phyloP scores from a whole-genome alignment of 2,797 vertebrate species.

The Tenualosa ilisha region DNA sequence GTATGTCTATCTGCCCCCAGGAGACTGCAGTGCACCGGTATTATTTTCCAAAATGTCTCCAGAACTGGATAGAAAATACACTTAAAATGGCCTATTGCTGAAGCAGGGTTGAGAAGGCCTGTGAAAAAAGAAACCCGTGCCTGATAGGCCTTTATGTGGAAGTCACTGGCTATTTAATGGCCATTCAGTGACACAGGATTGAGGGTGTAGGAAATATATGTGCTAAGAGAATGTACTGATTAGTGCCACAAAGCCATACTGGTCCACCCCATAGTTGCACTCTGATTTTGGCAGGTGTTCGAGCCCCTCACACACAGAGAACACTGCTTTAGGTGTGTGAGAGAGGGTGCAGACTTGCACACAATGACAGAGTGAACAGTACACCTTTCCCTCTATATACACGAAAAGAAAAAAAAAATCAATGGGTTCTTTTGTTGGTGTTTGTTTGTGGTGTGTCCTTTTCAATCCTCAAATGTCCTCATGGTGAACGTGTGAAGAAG shows the following conservation, averaged over 20 bases:
- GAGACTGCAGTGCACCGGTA: neutral
- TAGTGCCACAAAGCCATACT: conserved; percentile 19
- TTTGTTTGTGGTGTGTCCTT: conserved; percentile 1
- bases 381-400: neutral
- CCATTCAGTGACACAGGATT: neutral
- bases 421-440: conserved; percentile 22
- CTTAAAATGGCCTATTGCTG: neutral
- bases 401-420: neutral
- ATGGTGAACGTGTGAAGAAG: conserved; percentile 15
- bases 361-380: neutral
- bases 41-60: neutral
- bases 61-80: neutral
- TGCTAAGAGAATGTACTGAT: neutral
- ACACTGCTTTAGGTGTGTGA: neutral
- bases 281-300: neutral
- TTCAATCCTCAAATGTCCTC: conserved; percentile 13
- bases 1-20: neutral
- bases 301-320: neutral
- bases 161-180: neutral
- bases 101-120: neutral
- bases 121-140: neutral
- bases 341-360: neutral
- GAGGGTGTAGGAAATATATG: neutral
- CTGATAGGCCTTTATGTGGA: neutral
- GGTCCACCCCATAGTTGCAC: neutral